Percentiles rank a stretch among this genome's conserved stretches.
Conservation (phyloP, 2,888 invertebrate genomes). For the Callyntrura guangdongensis region DNA sequence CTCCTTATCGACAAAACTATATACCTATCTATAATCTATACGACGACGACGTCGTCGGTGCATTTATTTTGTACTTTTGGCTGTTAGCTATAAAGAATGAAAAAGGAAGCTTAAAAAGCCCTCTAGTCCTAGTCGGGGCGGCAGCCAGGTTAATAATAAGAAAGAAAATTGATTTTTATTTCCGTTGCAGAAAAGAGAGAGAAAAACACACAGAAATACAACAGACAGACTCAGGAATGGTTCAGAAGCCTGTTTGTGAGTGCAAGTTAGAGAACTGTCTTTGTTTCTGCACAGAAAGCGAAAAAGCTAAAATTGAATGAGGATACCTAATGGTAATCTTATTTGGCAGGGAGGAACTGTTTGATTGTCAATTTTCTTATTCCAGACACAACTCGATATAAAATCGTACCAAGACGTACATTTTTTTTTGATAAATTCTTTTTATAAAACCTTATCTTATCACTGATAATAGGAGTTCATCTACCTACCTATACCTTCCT, state of each 20-base stretch:
- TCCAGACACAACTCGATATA: not conserved
- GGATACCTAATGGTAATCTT: conserved; percentile 2
- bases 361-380: conserved; percentile 27
- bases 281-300: not conserved
- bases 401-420: not conserved
- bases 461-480: not conserved
- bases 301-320: not conserved
- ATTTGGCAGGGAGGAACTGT: conserved; percentile 44
- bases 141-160: conserved; percentile 15
- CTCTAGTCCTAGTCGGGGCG: not conserved
- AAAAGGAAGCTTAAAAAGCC: conserved; percentile 5
- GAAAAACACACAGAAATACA: too few species aligned
- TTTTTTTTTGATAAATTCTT: not conserved
- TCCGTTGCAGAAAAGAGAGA: not conserved
- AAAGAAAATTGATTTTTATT: conserved; percentile 42
- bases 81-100: not conserved
- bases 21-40: not conserved
- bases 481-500: too few species aligned
- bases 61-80: not conserved
- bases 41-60: not conserved
- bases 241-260: not conserved
- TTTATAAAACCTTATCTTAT: not conserved
- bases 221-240: not conserved
- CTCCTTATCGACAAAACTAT: conserved; percentile 64
- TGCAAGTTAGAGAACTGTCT: not conserved